Conservation (phyloP, 2,797 vertebrate species). For the Gastrophryne carolinensis region DNA sequence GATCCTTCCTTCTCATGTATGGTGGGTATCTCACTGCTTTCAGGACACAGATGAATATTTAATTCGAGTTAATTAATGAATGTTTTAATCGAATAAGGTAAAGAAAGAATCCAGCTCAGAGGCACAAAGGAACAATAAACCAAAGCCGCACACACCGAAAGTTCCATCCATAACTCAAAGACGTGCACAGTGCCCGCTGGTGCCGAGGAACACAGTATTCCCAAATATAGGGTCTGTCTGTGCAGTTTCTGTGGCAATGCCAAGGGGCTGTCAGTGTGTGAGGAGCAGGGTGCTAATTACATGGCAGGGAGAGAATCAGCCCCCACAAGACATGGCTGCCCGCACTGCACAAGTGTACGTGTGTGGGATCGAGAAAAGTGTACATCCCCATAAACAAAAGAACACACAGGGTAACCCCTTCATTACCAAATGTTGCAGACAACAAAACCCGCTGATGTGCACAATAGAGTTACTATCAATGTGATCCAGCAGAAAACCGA, state of each 20-base stretch:
- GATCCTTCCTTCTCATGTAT: too few relatives aligned
- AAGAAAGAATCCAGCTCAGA: neutral
- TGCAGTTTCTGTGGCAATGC: slow-evolving; percentile 53
- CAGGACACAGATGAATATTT: too few relatives aligned
- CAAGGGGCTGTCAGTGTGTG: slow-evolving; percentile 50
- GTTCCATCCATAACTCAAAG: neutral
- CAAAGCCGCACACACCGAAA: neutral
- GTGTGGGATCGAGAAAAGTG: slow-evolving; percentile 45
- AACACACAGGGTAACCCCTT: slow-evolving; percentile 27
- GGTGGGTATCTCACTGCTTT: too few relatives aligned
- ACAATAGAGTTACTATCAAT: too few relatives aligned
- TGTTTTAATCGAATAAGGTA: neutral
- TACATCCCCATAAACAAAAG: slow-evolving; percentile 25
- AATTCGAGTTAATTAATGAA: too few relatives aligned
- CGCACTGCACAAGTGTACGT: slow-evolving; percentile 34
- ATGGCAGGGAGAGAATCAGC: slow-evolving; percentile 49
- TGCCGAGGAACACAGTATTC: slow-evolving; percentile 44
- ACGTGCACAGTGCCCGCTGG: slow-evolving; percentile 2
- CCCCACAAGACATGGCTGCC: slow-evolving; percentile 49
- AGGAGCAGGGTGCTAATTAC: slow-evolving; percentile 53
- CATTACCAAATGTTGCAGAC: neutral
- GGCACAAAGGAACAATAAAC: neutral
- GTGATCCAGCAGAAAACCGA: neutral
- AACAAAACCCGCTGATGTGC: neutral
- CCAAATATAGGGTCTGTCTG: slow-evolving; percentile 54